Conservation (phyloP, 1,140 invertebrate species). For the Dysdera silvatica region DNA sequence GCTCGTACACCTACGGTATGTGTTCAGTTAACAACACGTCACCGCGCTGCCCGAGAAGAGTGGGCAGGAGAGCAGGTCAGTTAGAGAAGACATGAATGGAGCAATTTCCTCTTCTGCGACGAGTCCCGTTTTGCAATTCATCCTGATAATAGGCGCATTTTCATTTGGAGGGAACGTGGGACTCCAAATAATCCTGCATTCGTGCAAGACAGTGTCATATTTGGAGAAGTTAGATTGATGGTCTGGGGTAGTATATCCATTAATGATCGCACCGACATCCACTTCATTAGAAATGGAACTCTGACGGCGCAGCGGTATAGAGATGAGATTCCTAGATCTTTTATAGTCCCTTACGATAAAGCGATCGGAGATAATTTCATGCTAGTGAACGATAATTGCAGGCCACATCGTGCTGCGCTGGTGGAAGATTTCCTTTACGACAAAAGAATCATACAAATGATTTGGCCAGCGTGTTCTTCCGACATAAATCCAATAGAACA, state of each 20-base stretch:
- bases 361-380: neutral
- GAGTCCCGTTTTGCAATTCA: neutral
- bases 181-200: neutral
- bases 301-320: neutral
- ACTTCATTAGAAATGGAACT: slow-evolving; percentile 2
- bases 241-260: neutral
- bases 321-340: neutral
- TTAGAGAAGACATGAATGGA: neutral
- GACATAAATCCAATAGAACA: slow-evolving; percentile 45
- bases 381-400: slow-evolving; percentile 19
- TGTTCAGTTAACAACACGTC: neutral
- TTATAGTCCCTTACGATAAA: neutral
- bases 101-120: neutral
- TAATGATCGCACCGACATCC: neutral
- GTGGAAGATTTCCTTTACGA: slow-evolving; percentile 26
- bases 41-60: neutral
- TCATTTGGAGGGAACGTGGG: neutral
- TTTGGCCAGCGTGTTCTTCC: slow-evolving; percentile 41
- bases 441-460: slow-evolving; percentile 32
- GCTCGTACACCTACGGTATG: neutral
- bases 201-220: neutral
- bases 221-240: neutral
- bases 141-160: slow-evolving; percentile 1
- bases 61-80: neutral
- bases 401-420: slow-evolving; percentile 34